These are phyloP conservation scores for Acanthoscelides obtectus DNA, from an alignment of 2,888 invertebrate species.

Conservation along the genomic window DNA sequence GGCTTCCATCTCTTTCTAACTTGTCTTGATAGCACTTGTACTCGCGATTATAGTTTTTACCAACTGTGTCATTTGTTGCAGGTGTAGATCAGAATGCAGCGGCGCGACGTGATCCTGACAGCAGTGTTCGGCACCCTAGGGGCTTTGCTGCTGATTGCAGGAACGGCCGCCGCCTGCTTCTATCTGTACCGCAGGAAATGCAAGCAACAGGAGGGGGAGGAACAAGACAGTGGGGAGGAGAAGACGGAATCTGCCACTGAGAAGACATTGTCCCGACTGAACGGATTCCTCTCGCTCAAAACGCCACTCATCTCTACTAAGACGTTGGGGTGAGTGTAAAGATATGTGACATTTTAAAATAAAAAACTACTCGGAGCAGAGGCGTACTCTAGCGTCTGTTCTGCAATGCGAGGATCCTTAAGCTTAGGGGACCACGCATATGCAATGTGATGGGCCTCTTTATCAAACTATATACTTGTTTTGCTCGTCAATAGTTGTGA, in stretches of 20 bases:
- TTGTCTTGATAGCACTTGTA: no score
- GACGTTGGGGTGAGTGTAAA: slow-evolving; percentile 69
- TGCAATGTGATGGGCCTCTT: no score
- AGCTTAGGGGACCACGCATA: no score
- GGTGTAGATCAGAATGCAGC: slow-evolving; percentile 59
- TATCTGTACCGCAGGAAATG: slow-evolving; percentile 53
- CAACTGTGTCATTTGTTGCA: slow-evolving; percentile 41
- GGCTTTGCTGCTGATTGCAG: slow-evolving; percentile 54
- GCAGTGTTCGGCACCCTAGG: slow-evolving; percentile 61
- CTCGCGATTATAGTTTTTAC: no score
- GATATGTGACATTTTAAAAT: no score
- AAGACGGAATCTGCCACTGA: slow-evolving; percentile 50
- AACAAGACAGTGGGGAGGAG: slow-evolving; percentile 38
- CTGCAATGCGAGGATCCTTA: no score
- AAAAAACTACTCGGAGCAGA: no score
- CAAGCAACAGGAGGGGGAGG: slow-evolving; percentile 51
- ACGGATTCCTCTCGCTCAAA: slow-evolving; percentile 66
- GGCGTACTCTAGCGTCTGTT: no score
- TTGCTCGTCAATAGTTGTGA: no score
- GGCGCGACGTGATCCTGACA: slow-evolving; percentile 61
- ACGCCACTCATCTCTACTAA: slow-evolving; percentile 72
- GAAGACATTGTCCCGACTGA: slow-evolving; percentile 52
- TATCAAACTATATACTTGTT: no score
- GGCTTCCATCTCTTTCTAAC: no score
- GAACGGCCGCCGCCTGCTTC: slow-evolving; percentile 55